A percentile compares a stretch with the other conserved stretches of the same genome.
These are phyloP conservation scores for Aspidoscelis tigris DNA, from an alignment of 2,113 vertebrate genomes.

Conservation along the genomic window DNA sequence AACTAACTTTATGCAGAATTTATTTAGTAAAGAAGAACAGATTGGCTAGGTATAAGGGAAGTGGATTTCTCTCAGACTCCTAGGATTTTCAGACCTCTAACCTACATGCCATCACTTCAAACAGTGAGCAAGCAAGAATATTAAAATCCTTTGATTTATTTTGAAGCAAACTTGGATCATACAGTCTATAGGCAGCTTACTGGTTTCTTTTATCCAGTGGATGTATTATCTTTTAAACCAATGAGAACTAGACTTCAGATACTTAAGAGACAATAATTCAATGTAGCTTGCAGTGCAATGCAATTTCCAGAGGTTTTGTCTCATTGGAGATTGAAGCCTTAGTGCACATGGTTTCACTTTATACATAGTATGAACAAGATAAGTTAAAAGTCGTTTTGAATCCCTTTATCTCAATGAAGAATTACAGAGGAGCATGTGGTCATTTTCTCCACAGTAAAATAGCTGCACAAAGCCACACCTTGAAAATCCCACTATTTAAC, in stretches of 20 bases:
- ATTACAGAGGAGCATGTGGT: constrained; percentile 3
- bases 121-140: constrained; percentile 35
- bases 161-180: constrained; percentile 20
- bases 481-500: not conserved
- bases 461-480: not conserved
- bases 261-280: constrained; percentile 25
- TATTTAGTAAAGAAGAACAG: constrained; percentile 63
- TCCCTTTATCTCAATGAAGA: not conserved
- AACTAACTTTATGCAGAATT: constrained; percentile 48
- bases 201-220: constrained; percentile 7
- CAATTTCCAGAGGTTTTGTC: constrained; percentile 12
- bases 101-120: constrained; percentile 44
- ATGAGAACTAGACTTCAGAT: constrained; percentile 10
- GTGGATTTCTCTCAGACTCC: constrained; percentile 57
- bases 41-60: constrained; percentile 61
- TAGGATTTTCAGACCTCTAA: constrained; percentile 57
- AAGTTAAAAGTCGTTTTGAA: constrained; percentile 21
- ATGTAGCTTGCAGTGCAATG: constrained; percentile 4
- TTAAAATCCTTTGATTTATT: constrained; percentile 55
- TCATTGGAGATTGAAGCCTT: constrained; percentile 10
- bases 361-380: not conserved
- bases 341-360: constrained; percentile 7
- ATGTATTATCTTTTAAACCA: constrained; percentile 29
- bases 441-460: constrained; percentile 3
- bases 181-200: constrained; percentile 30